Conservation (phyloP, 2,888 invertebrate species). For the Lycophotia porphyrea region DNA sequence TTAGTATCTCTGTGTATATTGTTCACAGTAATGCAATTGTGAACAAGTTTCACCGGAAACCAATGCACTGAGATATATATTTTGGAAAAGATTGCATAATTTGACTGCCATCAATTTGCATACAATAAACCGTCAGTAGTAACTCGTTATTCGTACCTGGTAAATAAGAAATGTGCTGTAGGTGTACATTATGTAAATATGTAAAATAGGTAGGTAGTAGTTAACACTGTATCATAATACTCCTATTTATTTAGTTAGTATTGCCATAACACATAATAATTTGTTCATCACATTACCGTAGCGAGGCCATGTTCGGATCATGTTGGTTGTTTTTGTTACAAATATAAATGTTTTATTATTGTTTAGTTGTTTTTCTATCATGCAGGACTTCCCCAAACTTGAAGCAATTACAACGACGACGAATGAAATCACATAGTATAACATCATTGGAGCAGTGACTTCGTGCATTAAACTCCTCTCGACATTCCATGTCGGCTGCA, state of each 20-base stretch:
- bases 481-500: not conserved
- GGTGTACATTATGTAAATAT: constrained; percentile 62
- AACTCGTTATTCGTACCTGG: constrained; percentile 44
- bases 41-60: constrained; percentile 12
- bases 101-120: constrained; percentile 26
- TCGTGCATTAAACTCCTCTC: not conserved
- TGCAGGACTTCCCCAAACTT: constrained; percentile 3
- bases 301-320: constrained; percentile 91
- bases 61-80: constrained; percentile 16
- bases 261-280: constrained; percentile 63
- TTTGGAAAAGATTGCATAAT: constrained; percentile 23
- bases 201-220: constrained; percentile 43
- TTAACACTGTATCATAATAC: constrained; percentile 39
- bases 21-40: constrained; percentile 3
- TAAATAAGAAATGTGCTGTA: constrained; percentile 31
- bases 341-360: constrained; percentile 59
- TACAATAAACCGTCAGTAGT: constrained; percentile 8
- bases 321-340: constrained; percentile 64
- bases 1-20: constrained; percentile 11
- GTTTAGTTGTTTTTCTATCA: constrained; percentile 42
- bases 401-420: constrained; percentile 23
- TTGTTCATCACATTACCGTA: constrained; percentile 53
- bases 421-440: constrained; percentile 18
- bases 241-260: constrained; percentile 56
- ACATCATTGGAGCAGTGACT: constrained; percentile 23